Conservation (phyloP, 2,797 vertebrate species). For the Mycteria americana region DNA sequence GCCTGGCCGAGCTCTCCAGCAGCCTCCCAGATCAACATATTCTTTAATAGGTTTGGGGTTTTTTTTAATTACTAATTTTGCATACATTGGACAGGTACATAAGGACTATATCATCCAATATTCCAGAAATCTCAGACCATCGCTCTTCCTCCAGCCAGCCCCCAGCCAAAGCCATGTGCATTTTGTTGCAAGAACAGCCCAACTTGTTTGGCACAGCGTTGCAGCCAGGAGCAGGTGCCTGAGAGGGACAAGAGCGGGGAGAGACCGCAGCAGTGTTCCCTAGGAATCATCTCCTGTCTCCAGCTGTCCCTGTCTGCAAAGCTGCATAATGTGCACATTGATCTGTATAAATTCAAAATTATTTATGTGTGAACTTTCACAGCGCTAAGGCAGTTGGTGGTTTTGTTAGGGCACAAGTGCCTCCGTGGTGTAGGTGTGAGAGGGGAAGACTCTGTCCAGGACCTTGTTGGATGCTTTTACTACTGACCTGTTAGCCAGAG, state of each 20-base stretch:
- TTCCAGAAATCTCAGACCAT: not conserved
- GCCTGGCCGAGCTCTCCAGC: not conserved
- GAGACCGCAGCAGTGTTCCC: not conserved
- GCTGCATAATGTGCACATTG: not conserved
- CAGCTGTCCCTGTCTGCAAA: not conserved
- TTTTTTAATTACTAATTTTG: not conserved
- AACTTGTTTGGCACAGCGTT: too few species aligned
- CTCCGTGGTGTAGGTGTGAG: not conserved
- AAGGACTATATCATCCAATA: not conserved
- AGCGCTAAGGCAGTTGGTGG: not conserved
- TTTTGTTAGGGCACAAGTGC: not conserved
- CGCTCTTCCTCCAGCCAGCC: not conserved
- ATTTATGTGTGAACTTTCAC: not conserved
- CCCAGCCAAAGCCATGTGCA: not conserved
- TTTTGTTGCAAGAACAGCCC: not conserved
- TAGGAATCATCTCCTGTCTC: accelerated
- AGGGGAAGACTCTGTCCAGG: not conserved
- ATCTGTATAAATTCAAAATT: not conserved
- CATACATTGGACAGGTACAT: not conserved
- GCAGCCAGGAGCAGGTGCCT: not conserved
- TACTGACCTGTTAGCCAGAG: not conserved
- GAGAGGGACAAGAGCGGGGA: not conserved
- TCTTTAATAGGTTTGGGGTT: not conserved
- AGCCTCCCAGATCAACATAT: not conserved
- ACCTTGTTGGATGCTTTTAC: not conserved